phyloP scores from a whole-genome alignment of 2,113 vertebrate species.

The Opisthocomus hoazin region DNA sequence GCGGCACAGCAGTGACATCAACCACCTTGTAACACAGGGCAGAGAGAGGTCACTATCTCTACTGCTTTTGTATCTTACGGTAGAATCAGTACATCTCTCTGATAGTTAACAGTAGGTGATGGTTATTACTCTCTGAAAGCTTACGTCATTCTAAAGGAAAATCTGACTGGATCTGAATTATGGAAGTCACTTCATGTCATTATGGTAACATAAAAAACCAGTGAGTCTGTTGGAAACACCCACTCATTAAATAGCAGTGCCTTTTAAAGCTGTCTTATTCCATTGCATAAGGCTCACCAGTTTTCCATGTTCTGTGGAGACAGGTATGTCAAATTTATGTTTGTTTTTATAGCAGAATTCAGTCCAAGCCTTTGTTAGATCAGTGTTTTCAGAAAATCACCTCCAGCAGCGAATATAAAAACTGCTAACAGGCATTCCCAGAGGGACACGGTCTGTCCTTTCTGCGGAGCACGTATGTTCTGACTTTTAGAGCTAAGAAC shows the following conservation, averaged over 20 bases:
- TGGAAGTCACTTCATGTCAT: not conserved
- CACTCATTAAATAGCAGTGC: not conserved
- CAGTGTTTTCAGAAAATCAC: not conserved
- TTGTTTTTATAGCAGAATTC: not conserved
- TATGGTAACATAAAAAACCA: not conserved
- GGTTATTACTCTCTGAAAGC: not conserved
- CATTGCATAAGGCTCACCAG: not conserved
- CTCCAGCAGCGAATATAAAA: not conserved
- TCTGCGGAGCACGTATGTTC: accelerated
- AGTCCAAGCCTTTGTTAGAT: not conserved
- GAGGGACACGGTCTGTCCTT: not conserved
- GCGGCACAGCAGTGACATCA: constrained; percentile 92
- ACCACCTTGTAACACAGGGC: constrained; percentile 92
- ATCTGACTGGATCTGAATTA: not conserved
- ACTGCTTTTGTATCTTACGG: not conserved
- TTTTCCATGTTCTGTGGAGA: not conserved
- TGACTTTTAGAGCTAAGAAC: not conserved
- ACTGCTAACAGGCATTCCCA: not conserved
- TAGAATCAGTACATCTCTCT: not conserved
- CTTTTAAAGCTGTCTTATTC: not conserved
- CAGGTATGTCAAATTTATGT: not conserved
- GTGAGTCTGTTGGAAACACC: not conserved
- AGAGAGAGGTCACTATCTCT: constrained; percentile 86
- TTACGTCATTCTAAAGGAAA: not conserved
- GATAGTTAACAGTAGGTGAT: not conserved